Base-by-base conservation (phyloP, 2,797 vertebrate species). In the Oophaga sylvatica region DNA sequence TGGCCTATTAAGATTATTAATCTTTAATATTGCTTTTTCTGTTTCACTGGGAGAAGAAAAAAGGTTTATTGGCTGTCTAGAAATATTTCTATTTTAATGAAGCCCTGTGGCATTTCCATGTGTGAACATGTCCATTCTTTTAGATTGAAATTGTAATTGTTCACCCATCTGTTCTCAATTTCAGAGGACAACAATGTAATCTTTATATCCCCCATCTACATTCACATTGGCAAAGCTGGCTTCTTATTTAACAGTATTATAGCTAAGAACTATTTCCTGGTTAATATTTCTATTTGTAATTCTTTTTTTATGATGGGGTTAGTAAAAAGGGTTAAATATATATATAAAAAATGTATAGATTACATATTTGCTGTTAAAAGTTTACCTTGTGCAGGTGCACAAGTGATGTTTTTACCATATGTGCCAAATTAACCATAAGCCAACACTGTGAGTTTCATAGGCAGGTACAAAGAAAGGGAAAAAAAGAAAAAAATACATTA, bases 91-190 rank as follows among this genome's bases (percentile, higher is more conserved):
- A 20, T 57, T 83, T 78, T 87, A 83, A 87, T 87, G 81, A 83
- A 87, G 79, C 86, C 86, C 86, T 83, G 80, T 87, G 86, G 86
- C 86, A 83, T 79, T 83, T 83, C 81, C 79, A 83, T 79, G 81
- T 83, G 81, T 87, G 87, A 80, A 84, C 81, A 84, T 77, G 75
- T 80, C 87, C 81, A 88, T 84, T 88, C 81, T 87, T 82, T 87
- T 6, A 68, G 73, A 81, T 60, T 83, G 20, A 65, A 57, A 82
- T 75, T 80, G 81, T 77, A 87, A 87, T 78, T 77, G 86, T 83
- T 78, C 81, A 41, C 65, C 81, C 87, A 88, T 88, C 87, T 88
- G 87, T 88, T 88, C 81, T 80, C 76, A 84, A 88, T 88, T 84
- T 88, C 63, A 73, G 29, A 68, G 75, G 81, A 84, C 87, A 83